Percentiles rank a stretch among this genome's conserved stretches.
These are phyloP conservation scores for Lamellibrachia luymesi DNA, from an alignment of 1,140 invertebrate genomes.

Conservation along the genomic window DNA sequence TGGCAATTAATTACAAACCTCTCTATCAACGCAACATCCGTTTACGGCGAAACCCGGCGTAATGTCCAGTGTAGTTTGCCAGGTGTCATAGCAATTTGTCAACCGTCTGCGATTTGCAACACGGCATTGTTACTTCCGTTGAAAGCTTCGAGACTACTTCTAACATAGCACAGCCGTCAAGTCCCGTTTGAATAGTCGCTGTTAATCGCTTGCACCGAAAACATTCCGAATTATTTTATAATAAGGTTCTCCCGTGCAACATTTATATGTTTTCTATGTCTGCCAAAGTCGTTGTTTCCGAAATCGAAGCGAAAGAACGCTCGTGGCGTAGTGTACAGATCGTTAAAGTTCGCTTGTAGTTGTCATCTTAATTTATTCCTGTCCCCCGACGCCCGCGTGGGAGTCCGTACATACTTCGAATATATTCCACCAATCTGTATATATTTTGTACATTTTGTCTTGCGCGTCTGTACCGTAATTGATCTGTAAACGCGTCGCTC, in stretches of 20 bases:
- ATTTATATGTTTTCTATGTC: not conserved
- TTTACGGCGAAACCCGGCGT: not conserved
- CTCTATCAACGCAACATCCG: not conserved
- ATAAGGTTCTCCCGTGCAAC: not conserved
- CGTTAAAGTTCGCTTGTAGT: not conserved
- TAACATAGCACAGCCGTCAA: not conserved
- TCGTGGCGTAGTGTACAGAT: not conserved
- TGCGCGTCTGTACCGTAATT: not conserved
- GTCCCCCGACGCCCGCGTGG: not conserved
- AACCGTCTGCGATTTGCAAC: not conserved
- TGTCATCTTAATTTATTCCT: not conserved
- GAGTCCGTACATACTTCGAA: not conserved
- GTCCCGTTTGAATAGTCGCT: not conserved
- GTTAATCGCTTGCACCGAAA: not conserved
- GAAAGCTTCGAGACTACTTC: not conserved
- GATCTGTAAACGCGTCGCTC: not conserved
- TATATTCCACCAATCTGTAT: constrained; percentile 1
- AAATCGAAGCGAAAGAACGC: not conserved
- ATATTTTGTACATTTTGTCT: constrained; percentile 6
- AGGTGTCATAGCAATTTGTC: not conserved
- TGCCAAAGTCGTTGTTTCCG: not conserved
- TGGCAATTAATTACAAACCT: not conserved
- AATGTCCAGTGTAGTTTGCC: not conserved
- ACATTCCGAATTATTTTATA: not conserved
- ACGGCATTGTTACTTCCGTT: not conserved